Base-by-base conservation (phyloP, 2,888 invertebrate species). In the Leucophenga maculata region DNA sequence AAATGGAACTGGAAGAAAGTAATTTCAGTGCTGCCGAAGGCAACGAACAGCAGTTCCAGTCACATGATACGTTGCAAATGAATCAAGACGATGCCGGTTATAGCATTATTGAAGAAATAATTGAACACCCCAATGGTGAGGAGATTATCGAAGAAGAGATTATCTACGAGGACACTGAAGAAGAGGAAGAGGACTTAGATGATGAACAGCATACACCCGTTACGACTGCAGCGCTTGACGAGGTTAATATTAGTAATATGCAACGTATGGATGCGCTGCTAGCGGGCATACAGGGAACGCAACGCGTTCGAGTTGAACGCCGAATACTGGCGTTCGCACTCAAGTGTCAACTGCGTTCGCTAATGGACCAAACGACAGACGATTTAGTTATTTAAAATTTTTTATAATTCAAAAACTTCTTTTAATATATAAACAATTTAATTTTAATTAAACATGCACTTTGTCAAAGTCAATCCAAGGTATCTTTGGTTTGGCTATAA, bases 401-500 rank as follows among this genome's bases (percentile, higher is more conserved):
- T 26, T 50, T 50, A n/a, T 60, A 11, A 11, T 39, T 11, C 8
- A 39, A 32, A 70, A 54, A 57, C 46, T 70, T 66, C 66, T 62
- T 69, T 50, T 26, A 57, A 32, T 67, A 46, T 71, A 75, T 75
- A 73, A 73, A 72, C 78, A 72, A 76, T 71, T 67, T 71, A 54
- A 72, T 68, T 72, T 65, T 66, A 26, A n/a, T 3, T 18, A 67
- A 46, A 67, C 70, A 71, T 67, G 68, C 13, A 59, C 31, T 69
- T 86, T 86, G 50, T 85, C 79, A 66, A 87, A 67, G 69, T 84
- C 78, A 39, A 90, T 79, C 92, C 92, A 93, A 44, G 85, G 85
- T 69, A 92, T 89, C 70, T 90, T 89, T 4, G 91, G 91, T 82
- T 91, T 91, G 72, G 89, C 87, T 69, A 91, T 88, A 73, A 93